Evolutionary conservation across 2,797 vertebrate genomes (phyloP).

Genomic region (Lepus townsendii): DNA sequence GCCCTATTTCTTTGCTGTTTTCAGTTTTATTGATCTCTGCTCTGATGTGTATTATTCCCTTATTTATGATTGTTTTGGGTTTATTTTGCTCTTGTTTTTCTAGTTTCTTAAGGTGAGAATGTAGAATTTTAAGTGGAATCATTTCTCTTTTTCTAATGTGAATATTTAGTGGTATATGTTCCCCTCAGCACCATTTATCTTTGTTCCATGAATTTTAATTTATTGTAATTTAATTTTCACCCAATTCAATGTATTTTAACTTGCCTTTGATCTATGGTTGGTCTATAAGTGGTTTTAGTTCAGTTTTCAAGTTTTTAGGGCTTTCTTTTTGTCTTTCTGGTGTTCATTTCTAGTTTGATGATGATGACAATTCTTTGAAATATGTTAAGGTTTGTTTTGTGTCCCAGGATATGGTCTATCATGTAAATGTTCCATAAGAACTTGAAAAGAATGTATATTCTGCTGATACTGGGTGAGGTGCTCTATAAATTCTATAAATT

Average conservation of each 20-base stretch:
- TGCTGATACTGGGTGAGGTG: neutral
- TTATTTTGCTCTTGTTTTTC: neutral
- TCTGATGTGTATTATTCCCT: neutral
- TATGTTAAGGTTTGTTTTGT: neutral
- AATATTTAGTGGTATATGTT: neutral
- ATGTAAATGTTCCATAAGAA: neutral
- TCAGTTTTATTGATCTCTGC: neutral
- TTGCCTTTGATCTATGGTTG: neutral
- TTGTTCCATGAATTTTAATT: neutral
- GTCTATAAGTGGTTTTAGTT: neutral
- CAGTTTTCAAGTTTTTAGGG: neutral
- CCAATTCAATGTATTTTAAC: neutral
- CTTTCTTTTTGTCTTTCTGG: neutral
- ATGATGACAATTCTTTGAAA: neutral
- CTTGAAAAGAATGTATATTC: neutral
- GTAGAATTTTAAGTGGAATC: neutral
- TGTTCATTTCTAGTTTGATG: neutral
- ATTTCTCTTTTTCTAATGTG: neutral
- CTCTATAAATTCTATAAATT: neutral
- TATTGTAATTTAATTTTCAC: neutral
- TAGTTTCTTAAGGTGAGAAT: neutral
- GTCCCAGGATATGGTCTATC: neutral
- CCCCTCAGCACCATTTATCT: neutral
- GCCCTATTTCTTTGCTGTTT: neutral
- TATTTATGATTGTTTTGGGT: too few species aligned